Percentiles rank a stretch among this genome's conserved stretches.
Evolutionary conservation across 2,888 invertebrate species (phyloP).

Genomic region (Choristoneura rosaceana): DNA sequence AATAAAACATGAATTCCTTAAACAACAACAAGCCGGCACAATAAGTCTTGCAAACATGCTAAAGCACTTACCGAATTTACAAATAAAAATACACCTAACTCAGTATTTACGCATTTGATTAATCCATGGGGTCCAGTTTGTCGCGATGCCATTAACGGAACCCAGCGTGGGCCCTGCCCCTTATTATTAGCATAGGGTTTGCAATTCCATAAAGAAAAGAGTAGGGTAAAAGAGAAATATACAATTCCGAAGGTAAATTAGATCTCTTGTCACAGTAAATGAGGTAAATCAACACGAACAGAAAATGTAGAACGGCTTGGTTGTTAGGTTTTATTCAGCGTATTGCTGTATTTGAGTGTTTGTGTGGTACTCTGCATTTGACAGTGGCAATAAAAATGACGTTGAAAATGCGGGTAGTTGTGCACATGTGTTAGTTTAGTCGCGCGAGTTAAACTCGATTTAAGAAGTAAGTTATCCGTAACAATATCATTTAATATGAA

Average conservation of each 20-base stretch:
- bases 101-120: background rate
- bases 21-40: too few species aligned
- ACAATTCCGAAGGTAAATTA: slow-evolving; percentile 9
- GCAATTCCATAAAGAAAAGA: slow-evolving; percentile 29
- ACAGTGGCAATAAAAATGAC: too few species aligned
- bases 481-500: too few species aligned
- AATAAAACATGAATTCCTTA: too few species aligned
- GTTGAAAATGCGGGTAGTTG: too few species aligned
- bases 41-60: background rate
- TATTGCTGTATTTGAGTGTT: too few species aligned
- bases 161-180: slow-evolving; percentile 14
- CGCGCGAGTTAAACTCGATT: too few species aligned
- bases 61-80: background rate
- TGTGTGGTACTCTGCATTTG: too few species aligned
- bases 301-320: too few species aligned
- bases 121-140: slow-evolving; percentile 3
- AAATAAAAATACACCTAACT: background rate
- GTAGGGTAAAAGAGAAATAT: slow-evolving; percentile 11
- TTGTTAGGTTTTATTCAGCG: too few species aligned
- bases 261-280: slow-evolving; percentile 3
- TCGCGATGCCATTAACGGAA: slow-evolving; percentile 23
- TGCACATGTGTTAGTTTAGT: too few species aligned
- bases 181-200: slow-evolving; percentile 34
- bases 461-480: too few species aligned
- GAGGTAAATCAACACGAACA: background rate